phyloP scores from a whole-genome alignment of 2,888 invertebrate genomes.

The Drepana falcataria region DNA sequence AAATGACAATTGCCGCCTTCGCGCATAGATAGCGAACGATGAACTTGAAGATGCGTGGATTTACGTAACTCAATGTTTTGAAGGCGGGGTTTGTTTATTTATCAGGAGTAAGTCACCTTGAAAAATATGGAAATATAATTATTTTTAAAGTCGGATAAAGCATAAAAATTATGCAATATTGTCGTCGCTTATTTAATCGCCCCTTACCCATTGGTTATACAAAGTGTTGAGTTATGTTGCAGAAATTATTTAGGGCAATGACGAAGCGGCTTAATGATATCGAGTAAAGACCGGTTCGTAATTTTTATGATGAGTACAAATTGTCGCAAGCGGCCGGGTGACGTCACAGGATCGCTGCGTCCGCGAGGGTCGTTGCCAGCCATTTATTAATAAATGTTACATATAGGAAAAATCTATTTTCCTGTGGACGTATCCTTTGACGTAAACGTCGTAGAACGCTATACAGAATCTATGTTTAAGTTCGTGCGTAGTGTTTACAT shows the following conservation, averaged over 20 bases:
- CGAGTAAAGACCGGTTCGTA: constrained; percentile 43
- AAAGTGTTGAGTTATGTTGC: too few species aligned
- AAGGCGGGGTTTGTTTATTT: background rate
- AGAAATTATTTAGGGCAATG: too few species aligned
- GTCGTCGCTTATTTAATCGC: too few species aligned
- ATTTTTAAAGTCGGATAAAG: background rate
- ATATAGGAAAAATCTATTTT: constrained; percentile 16
- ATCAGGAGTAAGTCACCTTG: too few species aligned
- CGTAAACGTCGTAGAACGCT: too few species aligned
- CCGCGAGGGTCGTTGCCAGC: constrained; percentile 27
- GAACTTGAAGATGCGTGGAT: constrained; percentile 40
- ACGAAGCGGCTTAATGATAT: constrained; percentile 28
- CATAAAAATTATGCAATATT: too few species aligned
- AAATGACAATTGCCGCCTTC: constrained; percentile 33
- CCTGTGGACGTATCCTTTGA: background rate
- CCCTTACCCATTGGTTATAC: too few species aligned
- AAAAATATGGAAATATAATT: too few species aligned
- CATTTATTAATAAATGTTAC: constrained; percentile 26
- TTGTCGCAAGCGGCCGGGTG: constrained; percentile 36
- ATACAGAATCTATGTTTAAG: too few species aligned
- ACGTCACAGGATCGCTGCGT: constrained; percentile 38
- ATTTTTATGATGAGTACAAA: constrained; percentile 47
- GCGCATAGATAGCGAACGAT: constrained; percentile 34
- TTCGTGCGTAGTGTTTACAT: too few species aligned
- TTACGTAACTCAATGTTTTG: constrained; percentile 36